These are phyloP conservation scores for Himalopsyche japonica DNA, from an alignment of 2,888 invertebrate species.

Conservation along the genomic window DNA sequence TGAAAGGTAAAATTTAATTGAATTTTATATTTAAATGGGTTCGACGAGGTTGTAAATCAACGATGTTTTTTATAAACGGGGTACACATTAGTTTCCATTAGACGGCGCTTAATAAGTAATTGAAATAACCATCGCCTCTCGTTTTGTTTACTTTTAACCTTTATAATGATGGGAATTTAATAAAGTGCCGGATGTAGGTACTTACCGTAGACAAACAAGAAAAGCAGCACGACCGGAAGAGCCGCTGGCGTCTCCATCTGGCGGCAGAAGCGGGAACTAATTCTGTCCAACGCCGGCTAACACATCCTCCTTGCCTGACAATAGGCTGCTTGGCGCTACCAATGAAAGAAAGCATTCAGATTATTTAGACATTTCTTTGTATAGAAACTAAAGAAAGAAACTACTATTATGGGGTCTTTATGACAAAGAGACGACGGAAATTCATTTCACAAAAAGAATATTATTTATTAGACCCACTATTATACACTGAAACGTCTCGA, in stretches of 20 bases:
- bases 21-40: not conserved
- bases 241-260: constrained; percentile 37
- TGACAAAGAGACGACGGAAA: not conserved
- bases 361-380: constrained; percentile 17
- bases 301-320: constrained; percentile 28
- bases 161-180: constrained; percentile 29
- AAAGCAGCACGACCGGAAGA: constrained; percentile 33
- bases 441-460: not conserved
- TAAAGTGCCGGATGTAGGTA: constrained; percentile 34
- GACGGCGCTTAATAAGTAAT: constrained; percentile 2
- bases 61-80: not conserved
- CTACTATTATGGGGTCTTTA: not conserved
- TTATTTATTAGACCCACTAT: not conserved
- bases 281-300: constrained; percentile 31
- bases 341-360: constrained; percentile 22
- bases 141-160: constrained; percentile 4
- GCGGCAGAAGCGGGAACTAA: constrained; percentile 32
- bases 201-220: constrained; percentile 39
- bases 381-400: not conserved
- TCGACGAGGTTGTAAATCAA: not conserved
- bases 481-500: not conserved
- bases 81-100: not conserved
- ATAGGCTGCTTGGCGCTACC: constrained; percentile 14
- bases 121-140: constrained; percentile 2
- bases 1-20: not conserved